phyloP scores from a whole-genome alignment of 2,113 vertebrate genomes.

The Notiomystis cincta region DNA sequence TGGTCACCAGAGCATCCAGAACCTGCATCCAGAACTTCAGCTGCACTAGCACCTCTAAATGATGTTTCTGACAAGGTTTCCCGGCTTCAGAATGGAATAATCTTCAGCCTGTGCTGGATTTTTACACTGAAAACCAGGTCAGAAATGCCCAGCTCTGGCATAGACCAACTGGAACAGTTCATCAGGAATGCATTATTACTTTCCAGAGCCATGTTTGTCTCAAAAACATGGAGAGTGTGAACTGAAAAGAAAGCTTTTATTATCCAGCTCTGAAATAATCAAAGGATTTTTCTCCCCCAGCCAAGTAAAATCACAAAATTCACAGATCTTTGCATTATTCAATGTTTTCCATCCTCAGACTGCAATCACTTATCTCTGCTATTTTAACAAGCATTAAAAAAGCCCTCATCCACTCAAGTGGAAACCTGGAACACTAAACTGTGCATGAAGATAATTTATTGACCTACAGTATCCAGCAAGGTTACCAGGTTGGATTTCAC shows the following conservation, averaged over 20 bases:
- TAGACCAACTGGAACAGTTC: neutral
- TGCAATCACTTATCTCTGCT: slow-evolving; percentile 22
- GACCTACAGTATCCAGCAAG: slow-evolving; percentile 55
- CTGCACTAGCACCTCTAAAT: neutral
- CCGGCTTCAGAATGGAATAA: neutral
- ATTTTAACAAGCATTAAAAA: slow-evolving; percentile 55
- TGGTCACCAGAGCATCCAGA: neutral
- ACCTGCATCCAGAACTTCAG: neutral
- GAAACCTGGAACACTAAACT: slow-evolving; percentile 48
- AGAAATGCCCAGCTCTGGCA: neutral
- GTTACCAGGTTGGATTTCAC: slow-evolving; percentile 34
- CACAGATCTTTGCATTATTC: slow-evolving; percentile 45
- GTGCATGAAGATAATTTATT: slow-evolving; percentile 62
- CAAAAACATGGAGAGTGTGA: neutral
- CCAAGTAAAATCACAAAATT: slow-evolving; percentile 10
- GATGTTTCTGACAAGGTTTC: neutral
- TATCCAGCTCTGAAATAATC: neutral
- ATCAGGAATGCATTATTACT: neutral
- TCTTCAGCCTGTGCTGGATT: neutral
- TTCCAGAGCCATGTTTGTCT: neutral
- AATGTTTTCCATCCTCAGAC: slow-evolving; percentile 23
- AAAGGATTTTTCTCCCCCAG: neutral
- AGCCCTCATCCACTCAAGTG: slow-evolving; percentile 15
- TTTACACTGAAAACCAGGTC: neutral
- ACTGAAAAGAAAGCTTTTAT: neutral